Evolutionary conservation across 2,113 vertebrate genomes (phyloP).

Genomic region (Pteronura brasiliensis): DNA sequence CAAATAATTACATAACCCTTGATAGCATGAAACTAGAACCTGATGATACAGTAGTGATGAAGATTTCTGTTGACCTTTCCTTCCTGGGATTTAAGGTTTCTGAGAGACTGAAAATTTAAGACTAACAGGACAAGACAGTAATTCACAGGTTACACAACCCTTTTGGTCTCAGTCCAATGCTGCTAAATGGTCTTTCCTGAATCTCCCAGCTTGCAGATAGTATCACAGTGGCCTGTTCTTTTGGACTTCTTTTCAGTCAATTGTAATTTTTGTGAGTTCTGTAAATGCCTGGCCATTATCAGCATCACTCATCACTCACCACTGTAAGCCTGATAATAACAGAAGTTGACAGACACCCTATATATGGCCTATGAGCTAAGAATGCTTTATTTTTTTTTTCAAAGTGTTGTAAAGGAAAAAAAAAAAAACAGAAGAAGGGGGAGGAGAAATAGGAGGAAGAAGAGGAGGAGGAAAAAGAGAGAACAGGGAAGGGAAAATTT

Average conservation of each 20-base stretch:
- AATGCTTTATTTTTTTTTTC: neutral
- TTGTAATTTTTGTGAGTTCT: neutral
- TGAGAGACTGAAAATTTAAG: neutral
- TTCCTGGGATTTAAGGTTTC: neutral
- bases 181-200: neutral
- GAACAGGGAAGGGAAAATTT: neutral
- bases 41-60: neutral
- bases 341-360: neutral
- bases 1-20: neutral
- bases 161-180: neutral
- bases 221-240: neutral
- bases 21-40: neutral
- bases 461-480: neutral
- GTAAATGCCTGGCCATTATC: neutral
- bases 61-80: neutral
- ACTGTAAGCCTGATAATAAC: neutral
- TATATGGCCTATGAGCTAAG: neutral
- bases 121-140: neutral
- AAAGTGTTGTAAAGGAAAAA: neutral
- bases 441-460: neutral
- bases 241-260: neutral
- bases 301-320: neutral
- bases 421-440: neutral
- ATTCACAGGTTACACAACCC: neutral
- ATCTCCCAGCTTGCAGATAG: neutral